Conservation (phyloP, 2,888 invertebrate genomes). For the Cheilosia pagana region DNA sequence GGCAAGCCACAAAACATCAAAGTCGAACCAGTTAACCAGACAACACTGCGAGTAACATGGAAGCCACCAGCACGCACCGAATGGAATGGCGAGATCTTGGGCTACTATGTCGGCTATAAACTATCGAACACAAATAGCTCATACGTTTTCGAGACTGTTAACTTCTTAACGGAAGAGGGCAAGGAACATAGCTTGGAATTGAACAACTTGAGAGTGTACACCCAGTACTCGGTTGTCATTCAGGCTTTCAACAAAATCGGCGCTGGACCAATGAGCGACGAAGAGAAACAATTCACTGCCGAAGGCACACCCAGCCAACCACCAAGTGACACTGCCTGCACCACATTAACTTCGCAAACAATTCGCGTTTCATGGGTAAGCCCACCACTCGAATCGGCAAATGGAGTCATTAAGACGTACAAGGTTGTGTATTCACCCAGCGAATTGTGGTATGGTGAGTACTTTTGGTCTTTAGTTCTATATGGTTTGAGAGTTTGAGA, state of each 20-base stretch:
- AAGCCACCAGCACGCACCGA: slow-evolving; percentile 94
- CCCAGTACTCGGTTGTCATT: slow-evolving; percentile 97
- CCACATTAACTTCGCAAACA: slow-evolving; percentile 96
- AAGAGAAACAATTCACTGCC: slow-evolving; percentile 95
- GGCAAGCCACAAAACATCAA: slow-evolving; percentile 93
- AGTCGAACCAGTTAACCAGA: slow-evolving; percentile 94
- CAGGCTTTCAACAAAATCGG: slow-evolving; percentile 98
- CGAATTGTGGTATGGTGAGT: slow-evolving; percentile 95
- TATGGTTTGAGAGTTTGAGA: not conserved
- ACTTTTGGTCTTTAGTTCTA: slow-evolving; percentile 36
- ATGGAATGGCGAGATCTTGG: slow-evolving; percentile 96
- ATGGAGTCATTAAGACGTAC: slow-evolving; percentile 97
- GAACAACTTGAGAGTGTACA: slow-evolving; percentile 93
- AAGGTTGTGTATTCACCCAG: slow-evolving; percentile 96
- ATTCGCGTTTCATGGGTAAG: slow-evolving; percentile 97
- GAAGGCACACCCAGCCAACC: slow-evolving; percentile 97
- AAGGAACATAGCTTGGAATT: slow-evolving; percentile 94
- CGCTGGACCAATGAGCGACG: slow-evolving; percentile 94
- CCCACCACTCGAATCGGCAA: slow-evolving; percentile 95
- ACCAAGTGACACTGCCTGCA: slow-evolving; percentile 95
- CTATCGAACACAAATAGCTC: slow-evolving; percentile 93
- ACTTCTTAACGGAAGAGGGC: slow-evolving; percentile 95
- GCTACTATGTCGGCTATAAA: slow-evolving; percentile 96
- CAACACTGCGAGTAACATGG: slow-evolving; percentile 94
- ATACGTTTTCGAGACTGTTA: slow-evolving; percentile 95